Conservation (phyloP, 1,140 invertebrate genomes). For the Hermetia illucens region DNA sequence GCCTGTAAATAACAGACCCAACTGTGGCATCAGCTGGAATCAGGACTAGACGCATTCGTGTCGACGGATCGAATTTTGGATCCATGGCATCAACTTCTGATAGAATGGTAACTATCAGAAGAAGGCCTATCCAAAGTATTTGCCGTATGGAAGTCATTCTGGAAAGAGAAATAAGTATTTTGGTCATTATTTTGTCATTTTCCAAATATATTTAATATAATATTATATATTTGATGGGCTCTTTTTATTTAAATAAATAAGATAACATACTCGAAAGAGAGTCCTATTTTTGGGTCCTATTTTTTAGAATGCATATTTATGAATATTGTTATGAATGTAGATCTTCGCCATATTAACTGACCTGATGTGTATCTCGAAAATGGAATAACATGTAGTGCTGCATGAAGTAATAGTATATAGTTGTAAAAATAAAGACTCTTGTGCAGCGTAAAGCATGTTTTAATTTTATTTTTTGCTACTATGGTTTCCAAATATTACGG, state of each 20-base stretch:
- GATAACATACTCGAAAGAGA: neutral
- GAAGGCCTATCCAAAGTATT: constrained; percentile 1
- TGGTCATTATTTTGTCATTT: neutral
- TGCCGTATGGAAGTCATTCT: neutral
- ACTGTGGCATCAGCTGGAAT: constrained; percentile 67
- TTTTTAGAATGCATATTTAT: neutral
- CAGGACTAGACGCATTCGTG: constrained; percentile 62
- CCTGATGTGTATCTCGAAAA: no score
- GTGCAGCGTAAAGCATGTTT: no score
- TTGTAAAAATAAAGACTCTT: no score
- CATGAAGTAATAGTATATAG: no score
- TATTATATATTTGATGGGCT: no score
- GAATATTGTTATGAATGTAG: neutral
- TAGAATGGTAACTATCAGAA: constrained; percentile 27
- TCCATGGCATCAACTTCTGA: constrained; percentile 36
- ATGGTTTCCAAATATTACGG: no score
- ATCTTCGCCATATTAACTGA: no score
- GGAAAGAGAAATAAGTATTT: neutral
- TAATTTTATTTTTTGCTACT: no score
- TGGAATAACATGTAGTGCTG: no score
- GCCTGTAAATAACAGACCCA: constrained; percentile 68
- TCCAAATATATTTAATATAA: neutral
- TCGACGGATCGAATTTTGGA: constrained; percentile 66
- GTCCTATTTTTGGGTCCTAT: neutral
- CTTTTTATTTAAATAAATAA: no score